These are phyloP conservation scores for Acanthosoma haemorrhoidale DNA, from an alignment of 2,888 invertebrate genomes.

Conservation along the genomic window DNA sequence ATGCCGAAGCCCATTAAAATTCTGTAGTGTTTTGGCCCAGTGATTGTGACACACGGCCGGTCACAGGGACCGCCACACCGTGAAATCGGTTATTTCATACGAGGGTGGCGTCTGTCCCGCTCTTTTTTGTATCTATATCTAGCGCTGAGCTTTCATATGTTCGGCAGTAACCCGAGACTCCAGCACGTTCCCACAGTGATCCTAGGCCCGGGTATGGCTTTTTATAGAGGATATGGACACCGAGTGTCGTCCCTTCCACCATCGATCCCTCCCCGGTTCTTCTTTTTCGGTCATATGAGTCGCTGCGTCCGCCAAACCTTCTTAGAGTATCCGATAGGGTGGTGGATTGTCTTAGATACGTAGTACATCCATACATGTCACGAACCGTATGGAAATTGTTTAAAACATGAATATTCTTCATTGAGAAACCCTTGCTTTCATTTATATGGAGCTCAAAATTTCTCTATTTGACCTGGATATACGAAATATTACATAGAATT, in stretches of 20 bases:
- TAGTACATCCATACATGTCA: too few relatives aligned
- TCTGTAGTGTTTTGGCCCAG: constrained; percentile 25
- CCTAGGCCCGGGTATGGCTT: too few relatives aligned
- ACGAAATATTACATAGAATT: too few relatives aligned
- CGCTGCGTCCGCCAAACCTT: background rate
- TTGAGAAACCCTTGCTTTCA: too few relatives aligned
- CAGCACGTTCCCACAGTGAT: constrained; percentile 7
- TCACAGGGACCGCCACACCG: constrained; percentile 3
- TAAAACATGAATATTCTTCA: background rate
- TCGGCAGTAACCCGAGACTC: background rate
- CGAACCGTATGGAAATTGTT: background rate
- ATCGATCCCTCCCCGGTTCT: too few relatives aligned
- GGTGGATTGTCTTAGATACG: too few relatives aligned
- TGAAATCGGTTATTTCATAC: constrained; percentile 19
- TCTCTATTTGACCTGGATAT: too few relatives aligned
- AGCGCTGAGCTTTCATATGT: background rate
- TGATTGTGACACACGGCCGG: background rate
- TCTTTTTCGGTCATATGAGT: too few relatives aligned
- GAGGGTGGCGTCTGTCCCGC: background rate
- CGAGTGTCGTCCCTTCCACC: background rate
- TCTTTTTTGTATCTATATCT: background rate
- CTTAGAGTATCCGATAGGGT: too few relatives aligned
- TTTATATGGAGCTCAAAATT: too few relatives aligned
- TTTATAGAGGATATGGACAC: too few relatives aligned
- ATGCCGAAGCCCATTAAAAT: constrained; percentile 7